These are phyloP conservation scores for Rousettus leschenaultii DNA, from an alignment of 2,113 vertebrate species.

Conservation along the genomic window DNA sequence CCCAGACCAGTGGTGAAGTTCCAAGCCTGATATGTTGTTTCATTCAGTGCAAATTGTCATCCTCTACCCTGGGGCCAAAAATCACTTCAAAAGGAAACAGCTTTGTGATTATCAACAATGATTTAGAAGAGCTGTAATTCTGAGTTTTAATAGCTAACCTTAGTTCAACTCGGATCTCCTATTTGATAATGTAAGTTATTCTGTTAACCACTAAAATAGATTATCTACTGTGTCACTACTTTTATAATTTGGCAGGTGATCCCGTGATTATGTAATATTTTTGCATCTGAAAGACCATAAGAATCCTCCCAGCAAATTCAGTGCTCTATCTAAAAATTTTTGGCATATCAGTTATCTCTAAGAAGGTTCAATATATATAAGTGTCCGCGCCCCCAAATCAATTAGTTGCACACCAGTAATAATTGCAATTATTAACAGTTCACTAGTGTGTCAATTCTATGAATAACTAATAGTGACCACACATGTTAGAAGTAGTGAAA, in stretches of 20 bases:
- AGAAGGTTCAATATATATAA: neutral
- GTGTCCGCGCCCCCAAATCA: neutral
- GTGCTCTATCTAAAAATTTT: neutral
- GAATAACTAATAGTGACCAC: neutral
- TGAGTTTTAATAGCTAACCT: neutral
- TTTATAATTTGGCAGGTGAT: neutral
- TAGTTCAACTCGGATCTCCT: neutral
- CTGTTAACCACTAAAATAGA: neutral
- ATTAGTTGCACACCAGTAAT: conserved; percentile 14
- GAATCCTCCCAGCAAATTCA: neutral
- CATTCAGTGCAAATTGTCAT: neutral
- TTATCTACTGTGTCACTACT: neutral
- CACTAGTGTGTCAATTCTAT: neutral
- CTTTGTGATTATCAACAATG: neutral
- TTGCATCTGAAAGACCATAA: neutral
- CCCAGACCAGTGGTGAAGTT: neutral
- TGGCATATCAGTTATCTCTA: neutral
- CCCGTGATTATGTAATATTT: neutral
- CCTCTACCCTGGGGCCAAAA: neutral
- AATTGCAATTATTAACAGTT: neutral
- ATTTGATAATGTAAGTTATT: neutral
- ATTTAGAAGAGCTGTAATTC: neutral
- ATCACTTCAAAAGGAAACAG: neutral
- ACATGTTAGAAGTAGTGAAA: neutral
- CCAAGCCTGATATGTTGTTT: neutral